A percentile compares a stretch with the other conserved stretches of the same genome.
These are phyloP conservation scores for Drosophila sordidula DNA, from an alignment of 2,888 invertebrate species.

Conservation along the genomic window DNA sequence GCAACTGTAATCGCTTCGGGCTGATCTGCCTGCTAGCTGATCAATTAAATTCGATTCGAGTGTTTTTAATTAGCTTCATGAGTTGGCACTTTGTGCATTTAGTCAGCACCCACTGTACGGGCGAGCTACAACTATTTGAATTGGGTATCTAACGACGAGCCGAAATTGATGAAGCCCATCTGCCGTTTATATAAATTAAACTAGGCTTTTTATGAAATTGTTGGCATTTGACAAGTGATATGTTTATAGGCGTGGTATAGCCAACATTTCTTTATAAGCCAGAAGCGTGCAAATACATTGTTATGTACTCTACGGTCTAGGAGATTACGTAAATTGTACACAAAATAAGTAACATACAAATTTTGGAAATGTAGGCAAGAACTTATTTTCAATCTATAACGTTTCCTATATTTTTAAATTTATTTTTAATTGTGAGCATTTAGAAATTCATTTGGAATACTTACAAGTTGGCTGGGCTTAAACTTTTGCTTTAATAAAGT, in stretches of 20 bases:
- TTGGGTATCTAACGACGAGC: constrained; percentile 9
- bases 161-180: constrained; percentile 10
- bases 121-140: background rate
- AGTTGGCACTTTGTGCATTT: constrained; percentile 75
- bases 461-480: too few species aligned
- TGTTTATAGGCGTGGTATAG: background rate
- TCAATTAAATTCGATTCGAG: constrained; percentile 84
- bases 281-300: too few species aligned
- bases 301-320: too few species aligned
- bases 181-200: background rate
- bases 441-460: too few species aligned
- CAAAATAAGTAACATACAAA: too few species aligned
- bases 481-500: too few species aligned
- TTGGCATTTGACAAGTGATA: background rate
- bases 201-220: background rate
- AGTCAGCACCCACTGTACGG: constrained; percentile 51
- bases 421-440: too few species aligned
- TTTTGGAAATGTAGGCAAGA: too few species aligned
- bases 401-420: too few species aligned
- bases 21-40: constrained; percentile 66
- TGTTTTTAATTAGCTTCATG: constrained; percentile 83
- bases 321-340: too few species aligned
- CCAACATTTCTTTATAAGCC: too few species aligned
- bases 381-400: too few species aligned
- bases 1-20: constrained; percentile 59